A percentile compares a stretch with the other conserved stretches of the same genome.
These are phyloP conservation scores for Herpailurus yagouaroundi DNA, from an alignment of 2,113 vertebrate genomes.

Conservation along the genomic window DNA sequence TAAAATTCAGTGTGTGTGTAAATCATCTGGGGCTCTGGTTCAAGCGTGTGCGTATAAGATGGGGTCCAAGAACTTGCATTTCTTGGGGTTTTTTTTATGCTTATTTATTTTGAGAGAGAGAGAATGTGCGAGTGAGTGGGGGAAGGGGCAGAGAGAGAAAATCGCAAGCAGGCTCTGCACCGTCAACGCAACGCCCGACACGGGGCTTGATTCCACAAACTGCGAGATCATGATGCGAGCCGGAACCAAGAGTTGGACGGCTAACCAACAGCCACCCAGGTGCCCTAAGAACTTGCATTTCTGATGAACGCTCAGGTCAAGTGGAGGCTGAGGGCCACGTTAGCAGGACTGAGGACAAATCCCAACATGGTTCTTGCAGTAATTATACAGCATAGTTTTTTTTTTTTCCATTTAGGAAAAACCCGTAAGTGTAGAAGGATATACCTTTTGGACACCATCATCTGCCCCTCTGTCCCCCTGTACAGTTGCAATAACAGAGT, in stretches of 20 bases:
- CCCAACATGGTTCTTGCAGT: background rate
- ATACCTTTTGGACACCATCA: too few relatives aligned
- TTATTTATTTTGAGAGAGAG: too few relatives aligned
- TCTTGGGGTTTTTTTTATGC: too few relatives aligned
- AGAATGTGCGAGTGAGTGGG: too few relatives aligned
- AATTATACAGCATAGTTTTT: background rate
- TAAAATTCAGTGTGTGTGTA: background rate
- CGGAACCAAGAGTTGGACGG: too few relatives aligned
- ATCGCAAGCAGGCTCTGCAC: too few relatives aligned
- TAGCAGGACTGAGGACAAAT: background rate
- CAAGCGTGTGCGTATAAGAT: background rate
- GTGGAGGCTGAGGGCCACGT: background rate
- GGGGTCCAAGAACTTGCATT: background rate
- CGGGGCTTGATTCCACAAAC: too few relatives aligned
- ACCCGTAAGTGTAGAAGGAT: background rate
- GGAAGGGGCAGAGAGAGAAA: too few relatives aligned
- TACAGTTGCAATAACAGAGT: background rate
- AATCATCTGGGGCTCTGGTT: background rate
- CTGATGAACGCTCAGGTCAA: background rate
- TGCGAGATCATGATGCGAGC: too few relatives aligned
- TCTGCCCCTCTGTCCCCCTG: background rate
- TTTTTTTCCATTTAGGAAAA: background rate
- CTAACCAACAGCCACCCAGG: too few relatives aligned
- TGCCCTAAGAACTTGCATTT: background rate
- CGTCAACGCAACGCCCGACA: too few relatives aligned